Conservation (phyloP, 53 echinoderm and acorn worm genomes). For the Luidia sarsii region DNA sequence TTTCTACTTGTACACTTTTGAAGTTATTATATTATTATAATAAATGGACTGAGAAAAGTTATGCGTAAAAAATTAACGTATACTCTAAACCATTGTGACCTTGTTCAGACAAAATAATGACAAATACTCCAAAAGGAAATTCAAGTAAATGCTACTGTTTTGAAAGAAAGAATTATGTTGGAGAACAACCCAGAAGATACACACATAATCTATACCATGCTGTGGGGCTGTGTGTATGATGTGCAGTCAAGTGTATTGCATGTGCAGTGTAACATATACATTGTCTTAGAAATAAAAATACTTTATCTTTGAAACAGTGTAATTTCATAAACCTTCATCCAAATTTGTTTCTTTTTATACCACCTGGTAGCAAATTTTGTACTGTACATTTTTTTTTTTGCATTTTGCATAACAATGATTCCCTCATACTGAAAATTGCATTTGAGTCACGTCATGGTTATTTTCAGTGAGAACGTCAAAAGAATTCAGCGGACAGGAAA, state of each 20-base stretch:
- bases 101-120: too few species aligned
- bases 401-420: not conserved
- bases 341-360: not conserved
- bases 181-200: too few species aligned
- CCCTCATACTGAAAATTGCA: not conserved
- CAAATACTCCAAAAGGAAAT: too few species aligned
- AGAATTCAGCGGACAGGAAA: slow-evolving; percentile 18
- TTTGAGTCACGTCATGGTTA: not conserved
- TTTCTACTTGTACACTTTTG: too few species aligned
- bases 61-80: too few species aligned
- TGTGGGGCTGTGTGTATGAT: not conserved
- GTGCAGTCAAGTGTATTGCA: not conserved
- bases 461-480: not conserved
- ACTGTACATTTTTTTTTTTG: slow-evolving; percentile 3
- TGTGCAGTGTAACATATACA: not conserved
- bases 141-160: too few species aligned
- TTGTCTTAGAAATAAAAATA: too few species aligned
- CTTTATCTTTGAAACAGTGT: not conserved
- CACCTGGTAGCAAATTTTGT: not conserved
- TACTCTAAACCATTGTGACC: too few species aligned
- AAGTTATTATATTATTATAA: too few species aligned
- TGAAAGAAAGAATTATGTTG: too few species aligned
- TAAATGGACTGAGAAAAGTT: too few species aligned
- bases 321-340: not conserved
- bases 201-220: not conserved